A percentile compares a stretch with the other conserved stretches of the same genome.
Conservation (phyloP, 2,113 vertebrate species). For the Numida meleagris region DNA sequence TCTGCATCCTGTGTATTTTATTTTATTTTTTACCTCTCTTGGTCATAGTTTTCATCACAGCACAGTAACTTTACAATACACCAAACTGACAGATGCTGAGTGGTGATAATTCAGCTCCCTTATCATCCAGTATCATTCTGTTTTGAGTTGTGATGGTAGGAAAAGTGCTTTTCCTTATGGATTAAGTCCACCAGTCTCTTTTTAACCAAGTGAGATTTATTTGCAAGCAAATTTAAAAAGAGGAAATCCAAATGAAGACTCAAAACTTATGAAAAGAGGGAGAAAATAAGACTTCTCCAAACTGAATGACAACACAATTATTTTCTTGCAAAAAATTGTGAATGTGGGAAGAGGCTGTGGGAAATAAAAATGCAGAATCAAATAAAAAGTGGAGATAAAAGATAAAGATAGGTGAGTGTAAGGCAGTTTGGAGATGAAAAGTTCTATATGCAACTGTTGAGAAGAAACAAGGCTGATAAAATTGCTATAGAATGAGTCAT, state of each 20-base stretch:
- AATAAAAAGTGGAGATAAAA: background rate
- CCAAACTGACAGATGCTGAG: background rate
- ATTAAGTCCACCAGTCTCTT: background rate
- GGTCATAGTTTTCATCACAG: background rate
- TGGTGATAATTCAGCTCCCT: background rate
- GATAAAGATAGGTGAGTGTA: background rate
- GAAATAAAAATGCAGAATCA: background rate
- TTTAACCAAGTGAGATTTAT: background rate
- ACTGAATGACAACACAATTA: background rate
- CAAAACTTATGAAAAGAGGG: background rate
- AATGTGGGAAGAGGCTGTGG: background rate
- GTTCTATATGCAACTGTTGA: background rate
- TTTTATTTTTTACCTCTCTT: background rate
- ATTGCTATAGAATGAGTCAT: background rate
- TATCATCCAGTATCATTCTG: rapidly evolving
- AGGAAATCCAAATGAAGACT: background rate
- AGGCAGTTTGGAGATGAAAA: background rate
- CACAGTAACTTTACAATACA: background rate
- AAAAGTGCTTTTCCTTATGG: background rate
- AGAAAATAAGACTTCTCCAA: background rate
- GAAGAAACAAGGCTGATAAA: background rate
- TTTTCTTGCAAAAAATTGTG: background rate
- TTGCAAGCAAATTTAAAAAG: background rate
- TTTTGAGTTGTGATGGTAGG: background rate
- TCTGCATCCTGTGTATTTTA: background rate